Conservation (phyloP, 2,888 invertebrate species). For the Choreutis nemorana region DNA sequence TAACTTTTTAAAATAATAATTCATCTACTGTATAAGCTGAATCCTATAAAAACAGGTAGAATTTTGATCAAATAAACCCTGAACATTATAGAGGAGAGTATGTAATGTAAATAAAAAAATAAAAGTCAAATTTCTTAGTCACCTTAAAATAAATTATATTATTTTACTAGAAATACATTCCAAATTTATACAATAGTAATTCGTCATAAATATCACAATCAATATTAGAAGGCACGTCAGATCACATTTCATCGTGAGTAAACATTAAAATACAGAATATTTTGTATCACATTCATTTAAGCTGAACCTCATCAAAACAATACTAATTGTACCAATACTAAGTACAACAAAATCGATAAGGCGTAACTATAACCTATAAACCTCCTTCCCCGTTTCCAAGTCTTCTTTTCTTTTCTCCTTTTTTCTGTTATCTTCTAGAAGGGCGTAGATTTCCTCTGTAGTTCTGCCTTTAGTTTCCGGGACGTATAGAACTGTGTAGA, state of each 20-base stretch:
- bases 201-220: conserved; percentile 14
- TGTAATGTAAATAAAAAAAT: too few relatives aligned
- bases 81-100: too few relatives aligned
- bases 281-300: conserved; percentile 3
- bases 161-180: conserved; percentile 7
- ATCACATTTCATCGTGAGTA: too few relatives aligned
- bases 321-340: too few relatives aligned
- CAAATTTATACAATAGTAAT: conserved; percentile 11
- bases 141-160: conserved; percentile 1
- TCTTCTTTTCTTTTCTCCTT: conserved; percentile 46
- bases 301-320: too few relatives aligned
- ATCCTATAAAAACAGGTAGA: too few relatives aligned
- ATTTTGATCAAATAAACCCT: too few relatives aligned
- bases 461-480: conserved; percentile 52
- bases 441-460: conserved; percentile 48
- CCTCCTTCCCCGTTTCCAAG: conserved; percentile 31
- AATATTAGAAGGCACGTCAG: conserved; percentile 7
- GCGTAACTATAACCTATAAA: conserved; percentile 37
- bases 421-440: conserved; percentile 38
- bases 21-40: too few relatives aligned
- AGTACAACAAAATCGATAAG: too few relatives aligned
- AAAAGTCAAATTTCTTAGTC: not conserved
- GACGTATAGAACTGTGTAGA: conserved; percentile 51
- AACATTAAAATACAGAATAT: conserved; percentile 1
- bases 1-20: too few relatives aligned